Percentiles rank a stretch among this genome's conserved stretches.
These are phyloP conservation scores for Drosophila melanosoma DNA, from an alignment of 2,888 invertebrate genomes.

Conservation along the genomic window DNA sequence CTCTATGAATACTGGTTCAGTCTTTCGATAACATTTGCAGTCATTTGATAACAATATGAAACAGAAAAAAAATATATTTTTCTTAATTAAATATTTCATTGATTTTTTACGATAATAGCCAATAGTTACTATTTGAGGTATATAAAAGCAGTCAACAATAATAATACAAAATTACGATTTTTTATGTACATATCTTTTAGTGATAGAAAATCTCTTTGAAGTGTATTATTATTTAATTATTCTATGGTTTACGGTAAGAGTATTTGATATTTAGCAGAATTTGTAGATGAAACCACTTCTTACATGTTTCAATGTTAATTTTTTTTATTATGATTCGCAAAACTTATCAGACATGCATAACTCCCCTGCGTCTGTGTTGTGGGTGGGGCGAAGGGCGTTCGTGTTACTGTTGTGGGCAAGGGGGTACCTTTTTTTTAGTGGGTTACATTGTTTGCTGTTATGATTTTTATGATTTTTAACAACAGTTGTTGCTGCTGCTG, in stretches of 20 bases:
- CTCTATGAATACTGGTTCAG: neutral
- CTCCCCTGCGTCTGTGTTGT: conserved; percentile 34
- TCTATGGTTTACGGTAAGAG: neutral
- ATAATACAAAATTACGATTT: neutral
- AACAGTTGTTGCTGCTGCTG: conserved; percentile 33
- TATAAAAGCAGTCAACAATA: neutral
- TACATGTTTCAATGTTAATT: neutral
- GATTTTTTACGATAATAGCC: neutral
- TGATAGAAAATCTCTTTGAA: neutral
- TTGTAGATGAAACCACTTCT: neutral
- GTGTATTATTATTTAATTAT: neutral
- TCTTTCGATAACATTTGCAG: neutral
- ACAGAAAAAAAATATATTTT: neutral
- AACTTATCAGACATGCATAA: conserved; percentile 76
- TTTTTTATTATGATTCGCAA: conserved; percentile 20
- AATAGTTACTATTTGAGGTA: neutral
- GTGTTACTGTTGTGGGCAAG: neutral
- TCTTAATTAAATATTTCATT: neutral
- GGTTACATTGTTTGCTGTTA: conserved; percentile 65
- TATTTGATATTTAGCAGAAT: neutral
- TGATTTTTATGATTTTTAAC: conserved; percentile 68
- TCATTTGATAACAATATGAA: neutral
- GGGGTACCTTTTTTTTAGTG: neutral
- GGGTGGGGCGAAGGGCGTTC: neutral
- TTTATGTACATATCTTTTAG: too few species aligned